Conservation (phyloP, 2,888 invertebrate genomes). For the Polydrusus pterygomalis region DNA sequence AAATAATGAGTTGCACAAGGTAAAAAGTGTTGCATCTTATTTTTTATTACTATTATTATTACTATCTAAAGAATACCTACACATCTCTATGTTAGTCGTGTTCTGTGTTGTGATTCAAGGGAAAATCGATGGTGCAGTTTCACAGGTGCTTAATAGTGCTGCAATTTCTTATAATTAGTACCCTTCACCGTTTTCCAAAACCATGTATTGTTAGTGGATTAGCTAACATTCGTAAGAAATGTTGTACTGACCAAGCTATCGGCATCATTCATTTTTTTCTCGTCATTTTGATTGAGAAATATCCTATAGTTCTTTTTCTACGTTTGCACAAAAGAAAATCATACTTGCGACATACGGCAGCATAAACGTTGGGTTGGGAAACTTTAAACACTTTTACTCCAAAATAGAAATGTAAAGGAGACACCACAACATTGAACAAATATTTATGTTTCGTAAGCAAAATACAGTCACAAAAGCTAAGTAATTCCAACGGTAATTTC, state of each 20-base stretch:
- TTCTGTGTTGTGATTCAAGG: neutral
- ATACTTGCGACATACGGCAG: slow-evolving; percentile 20
- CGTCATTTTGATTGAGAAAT: slow-evolving; percentile 74
- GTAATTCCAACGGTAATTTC: slow-evolving; percentile 17
- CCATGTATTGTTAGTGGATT: slow-evolving; percentile 42
- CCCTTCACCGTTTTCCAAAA: slow-evolving; percentile 44
- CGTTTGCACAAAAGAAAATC: slow-evolving; percentile 23
- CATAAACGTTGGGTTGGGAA: slow-evolving; percentile 41
- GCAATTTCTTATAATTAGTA: neutral
- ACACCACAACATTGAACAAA: slow-evolving; percentile 20
- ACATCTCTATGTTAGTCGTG: neutral
- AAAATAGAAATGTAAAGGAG: slow-evolving; percentile 16
- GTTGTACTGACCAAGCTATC: slow-evolving; percentile 79
- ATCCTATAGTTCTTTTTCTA: slow-evolving; percentile 30
- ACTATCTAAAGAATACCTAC: neutral
- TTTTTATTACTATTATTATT: too few relatives aligned
- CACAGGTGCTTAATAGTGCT: slow-evolving; percentile 2
- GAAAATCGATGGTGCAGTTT: neutral
- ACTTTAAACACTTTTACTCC: slow-evolving; percentile 30
- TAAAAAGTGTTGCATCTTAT: too few relatives aligned
- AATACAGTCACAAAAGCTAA: slow-evolving; percentile 39
- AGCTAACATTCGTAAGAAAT: slow-evolving; percentile 44
- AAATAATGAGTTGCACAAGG: too few relatives aligned
- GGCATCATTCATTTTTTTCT: slow-evolving; percentile 84
- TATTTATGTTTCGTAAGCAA: slow-evolving; percentile 6